Percentiles rank a stretch among this genome's conserved stretches.
Evolutionary conservation across 2,888 invertebrate species (phyloP).

Genomic region (Oxyscelio sp.): DNA sequence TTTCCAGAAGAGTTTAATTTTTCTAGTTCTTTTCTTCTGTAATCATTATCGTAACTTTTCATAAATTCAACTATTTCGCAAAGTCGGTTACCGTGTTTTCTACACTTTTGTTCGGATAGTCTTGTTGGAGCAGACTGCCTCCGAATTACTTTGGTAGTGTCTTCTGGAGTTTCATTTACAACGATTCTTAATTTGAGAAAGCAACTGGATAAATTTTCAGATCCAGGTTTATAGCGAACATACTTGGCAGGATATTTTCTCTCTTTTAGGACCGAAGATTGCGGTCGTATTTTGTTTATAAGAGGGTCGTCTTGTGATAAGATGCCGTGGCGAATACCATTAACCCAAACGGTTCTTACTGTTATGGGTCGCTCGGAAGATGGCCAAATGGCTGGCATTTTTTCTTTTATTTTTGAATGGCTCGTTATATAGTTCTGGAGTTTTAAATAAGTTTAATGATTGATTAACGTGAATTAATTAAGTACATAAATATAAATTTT

Average conservation of each 20-base stretch:
- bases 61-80: slow-evolving; percentile 53
- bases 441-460: too few species aligned
- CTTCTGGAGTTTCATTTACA: slow-evolving; percentile 76
- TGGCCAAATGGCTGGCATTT: slow-evolving; percentile 90
- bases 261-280: slow-evolving; percentile 76
- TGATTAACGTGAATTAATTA: too few species aligned
- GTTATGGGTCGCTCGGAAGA: slow-evolving; percentile 90
- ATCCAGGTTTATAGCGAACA: slow-evolving; percentile 73
- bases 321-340: slow-evolving; percentile 92
- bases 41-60: slow-evolving; percentile 47
- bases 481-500: too few species aligned
- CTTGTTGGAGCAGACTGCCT: slow-evolving; percentile 82
- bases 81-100: background rate
- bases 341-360: slow-evolving; percentile 91
- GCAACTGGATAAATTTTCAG: slow-evolving; percentile 80
- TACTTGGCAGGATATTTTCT: slow-evolving; percentile 79
- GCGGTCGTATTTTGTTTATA: slow-evolving; percentile 79
- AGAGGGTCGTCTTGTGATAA: slow-evolving; percentile 91
- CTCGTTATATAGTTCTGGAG: too few species aligned
- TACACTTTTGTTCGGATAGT: slow-evolving; percentile 7
- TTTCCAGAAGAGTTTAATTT: background rate
- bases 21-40: slow-evolving; percentile 8
- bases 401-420: too few species aligned
- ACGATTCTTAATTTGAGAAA: slow-evolving; percentile 83
- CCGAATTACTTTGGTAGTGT: slow-evolving; percentile 74